phyloP scores from a whole-genome alignment of 2,888 invertebrate species.

The Drosophila robusta region DNA sequence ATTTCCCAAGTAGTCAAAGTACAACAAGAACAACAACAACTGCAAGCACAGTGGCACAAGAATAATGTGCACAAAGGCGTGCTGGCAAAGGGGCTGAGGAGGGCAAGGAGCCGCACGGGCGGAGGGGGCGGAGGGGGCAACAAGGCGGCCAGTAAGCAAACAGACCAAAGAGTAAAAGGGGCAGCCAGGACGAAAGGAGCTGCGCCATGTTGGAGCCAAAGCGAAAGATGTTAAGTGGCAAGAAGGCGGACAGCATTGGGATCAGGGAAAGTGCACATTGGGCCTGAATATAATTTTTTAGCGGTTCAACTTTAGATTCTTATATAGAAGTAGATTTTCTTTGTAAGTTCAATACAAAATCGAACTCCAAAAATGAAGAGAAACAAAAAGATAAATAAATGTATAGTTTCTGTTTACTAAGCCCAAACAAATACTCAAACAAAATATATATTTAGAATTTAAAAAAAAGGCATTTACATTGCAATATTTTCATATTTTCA shows the following conservation, averaged over 20 bases:
- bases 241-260: conserved; percentile 20
- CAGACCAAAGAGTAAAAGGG: conserved; percentile 33
- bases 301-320: no score
- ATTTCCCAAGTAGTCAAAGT: conserved; percentile 61
- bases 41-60: conserved; percentile 54
- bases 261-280: conserved; percentile 29
- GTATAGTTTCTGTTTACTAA: no score
- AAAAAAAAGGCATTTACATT: no score
- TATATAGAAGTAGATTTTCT: no score
- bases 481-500: no score
- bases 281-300: no score
- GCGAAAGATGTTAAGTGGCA: conserved; percentile 42
- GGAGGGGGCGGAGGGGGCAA: neutral
- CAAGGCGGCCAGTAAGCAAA: conserved; percentile 39
- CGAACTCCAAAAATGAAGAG: no score
- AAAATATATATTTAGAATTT: no score
- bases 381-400: no score
- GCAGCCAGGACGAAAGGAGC: conserved; percentile 24
- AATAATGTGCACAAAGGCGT: conserved; percentile 62
- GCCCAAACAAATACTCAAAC: no score
- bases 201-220: conserved; percentile 21
- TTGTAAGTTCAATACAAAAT: no score
- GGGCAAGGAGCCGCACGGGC: neutral
- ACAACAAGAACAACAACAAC: conserved; percentile 34
- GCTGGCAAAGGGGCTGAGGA: conserved; percentile 5